These are phyloP conservation scores for Neoscelio sp. DNA, from an alignment of 2,888 invertebrate species.

Conservation along the genomic window DNA sequence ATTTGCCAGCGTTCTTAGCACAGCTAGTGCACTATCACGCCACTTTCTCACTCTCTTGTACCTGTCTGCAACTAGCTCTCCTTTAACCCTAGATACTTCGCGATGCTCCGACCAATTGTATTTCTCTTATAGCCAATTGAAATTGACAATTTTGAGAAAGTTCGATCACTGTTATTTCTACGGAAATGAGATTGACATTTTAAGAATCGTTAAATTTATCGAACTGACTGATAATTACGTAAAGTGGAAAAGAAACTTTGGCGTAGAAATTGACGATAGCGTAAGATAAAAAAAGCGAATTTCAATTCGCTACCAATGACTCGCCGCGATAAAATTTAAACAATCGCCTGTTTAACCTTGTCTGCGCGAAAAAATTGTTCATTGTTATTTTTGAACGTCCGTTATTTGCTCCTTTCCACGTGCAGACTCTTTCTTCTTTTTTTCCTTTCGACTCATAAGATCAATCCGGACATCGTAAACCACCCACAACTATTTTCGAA, in stretches of 20 bases:
- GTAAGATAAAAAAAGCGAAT: too few relatives aligned
- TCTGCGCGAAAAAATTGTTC: conserved; percentile 25
- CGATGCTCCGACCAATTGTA: neutral
- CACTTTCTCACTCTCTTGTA: conserved; percentile 53
- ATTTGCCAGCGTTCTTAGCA: conserved; percentile 36
- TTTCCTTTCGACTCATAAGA: neutral
- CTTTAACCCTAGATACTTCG: conserved; percentile 1
- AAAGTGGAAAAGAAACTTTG: too few relatives aligned
- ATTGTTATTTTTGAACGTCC: conserved; percentile 49
- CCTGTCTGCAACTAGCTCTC: neutral
- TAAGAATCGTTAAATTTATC: neutral
- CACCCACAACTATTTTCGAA: conserved; percentile 58
- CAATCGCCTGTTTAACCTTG: conserved; percentile 40
- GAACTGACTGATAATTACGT: too few relatives aligned
- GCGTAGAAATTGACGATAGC: too few relatives aligned
- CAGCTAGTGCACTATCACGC: conserved; percentile 35
- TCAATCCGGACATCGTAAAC: conserved; percentile 67
- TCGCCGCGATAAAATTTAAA: conserved; percentile 27
- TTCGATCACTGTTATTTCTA: too few relatives aligned
- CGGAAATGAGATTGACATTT: neutral
- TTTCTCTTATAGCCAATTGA: neutral
- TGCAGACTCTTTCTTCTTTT: neutral
- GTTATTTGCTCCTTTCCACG: conserved; percentile 23
- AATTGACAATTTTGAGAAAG: conserved; percentile 8
- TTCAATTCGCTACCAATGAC: neutral